phyloP scores from a whole-genome alignment of 92 coral and sea anemone species.

The Epizoanthus fatuus region DNA sequence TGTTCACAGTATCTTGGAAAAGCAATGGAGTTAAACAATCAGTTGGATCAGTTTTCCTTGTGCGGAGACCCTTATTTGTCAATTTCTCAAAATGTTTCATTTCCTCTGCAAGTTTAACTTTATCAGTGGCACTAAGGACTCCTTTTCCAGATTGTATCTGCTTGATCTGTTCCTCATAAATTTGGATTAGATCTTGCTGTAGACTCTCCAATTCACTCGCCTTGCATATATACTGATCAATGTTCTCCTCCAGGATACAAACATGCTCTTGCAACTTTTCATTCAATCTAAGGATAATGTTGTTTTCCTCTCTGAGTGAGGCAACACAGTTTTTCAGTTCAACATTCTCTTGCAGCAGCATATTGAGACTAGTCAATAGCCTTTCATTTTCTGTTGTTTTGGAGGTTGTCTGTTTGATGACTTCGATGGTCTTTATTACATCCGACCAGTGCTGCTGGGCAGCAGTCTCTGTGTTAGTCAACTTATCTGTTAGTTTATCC shows the following conservation, averaged over 20 bases:
- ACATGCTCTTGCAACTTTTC: background rate
- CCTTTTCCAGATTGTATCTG: background rate
- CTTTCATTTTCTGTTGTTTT: background rate
- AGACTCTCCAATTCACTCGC: background rate
- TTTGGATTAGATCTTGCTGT: background rate
- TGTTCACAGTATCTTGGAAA: background rate
- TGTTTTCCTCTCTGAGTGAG: background rate
- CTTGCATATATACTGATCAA: background rate
- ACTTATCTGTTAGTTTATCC: background rate
- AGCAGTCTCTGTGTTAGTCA: background rate
- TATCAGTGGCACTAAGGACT: background rate
- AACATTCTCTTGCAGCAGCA: background rate
- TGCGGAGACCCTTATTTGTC: background rate
- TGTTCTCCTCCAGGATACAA: background rate
- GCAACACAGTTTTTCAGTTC: background rate
- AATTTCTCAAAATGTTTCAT: background rate
- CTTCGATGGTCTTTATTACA: background rate
- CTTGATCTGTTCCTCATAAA: background rate
- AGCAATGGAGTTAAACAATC: background rate
- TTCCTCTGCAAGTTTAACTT: background rate
- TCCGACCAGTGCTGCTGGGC: background rate
- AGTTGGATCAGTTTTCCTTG: background rate
- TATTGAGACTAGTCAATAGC: background rate
- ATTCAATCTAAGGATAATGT: background rate
- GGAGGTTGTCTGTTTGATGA: background rate